Conservation (phyloP, 1,140 invertebrate species). For the Cotesia chilonis region DNA sequence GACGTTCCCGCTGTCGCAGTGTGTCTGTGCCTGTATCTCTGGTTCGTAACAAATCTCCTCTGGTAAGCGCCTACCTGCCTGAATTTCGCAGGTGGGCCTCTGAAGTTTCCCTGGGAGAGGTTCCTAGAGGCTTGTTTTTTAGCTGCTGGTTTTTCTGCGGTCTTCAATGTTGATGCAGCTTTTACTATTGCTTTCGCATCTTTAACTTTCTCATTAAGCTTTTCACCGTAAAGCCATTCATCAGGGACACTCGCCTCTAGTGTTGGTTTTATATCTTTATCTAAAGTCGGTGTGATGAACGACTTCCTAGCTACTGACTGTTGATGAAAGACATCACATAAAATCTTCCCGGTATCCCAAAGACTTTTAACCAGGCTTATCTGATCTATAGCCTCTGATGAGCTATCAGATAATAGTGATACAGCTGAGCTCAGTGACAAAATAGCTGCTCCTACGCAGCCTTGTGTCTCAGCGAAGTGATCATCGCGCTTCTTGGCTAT, state of each 20-base stretch:
- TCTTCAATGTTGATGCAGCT: conserved; percentile 22
- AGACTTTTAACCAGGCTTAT: background rate
- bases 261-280: conserved; percentile 31
- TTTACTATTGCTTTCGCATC: conserved; percentile 33
- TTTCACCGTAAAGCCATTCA: conserved; percentile 36
- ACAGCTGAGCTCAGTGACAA: conserved; percentile 11
- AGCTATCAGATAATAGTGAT: background rate
- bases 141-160: background rate
- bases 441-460: conserved; percentile 31
- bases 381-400: conserved; percentile 9
- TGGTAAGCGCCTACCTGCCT: conserved; percentile 7
- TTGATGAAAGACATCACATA: conserved; percentile 34
- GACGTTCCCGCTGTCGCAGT: background rate
- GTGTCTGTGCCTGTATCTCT: background rate
- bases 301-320: conserved; percentile 33
- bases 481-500: conserved; percentile 32
- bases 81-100: background rate
- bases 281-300: conserved; percentile 32
- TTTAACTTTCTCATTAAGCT: conserved; percentile 32
- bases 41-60: conserved; percentile 4
- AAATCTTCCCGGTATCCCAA: conserved; percentile 9
- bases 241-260: conserved; percentile 31
- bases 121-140: conserved; percentile 27
- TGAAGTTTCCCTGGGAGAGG: background rate
- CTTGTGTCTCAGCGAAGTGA: conserved; percentile 28